Evolutionary conservation across 2,888 invertebrate species (phyloP).

Genomic region (Zele albiditarsus): DNA sequence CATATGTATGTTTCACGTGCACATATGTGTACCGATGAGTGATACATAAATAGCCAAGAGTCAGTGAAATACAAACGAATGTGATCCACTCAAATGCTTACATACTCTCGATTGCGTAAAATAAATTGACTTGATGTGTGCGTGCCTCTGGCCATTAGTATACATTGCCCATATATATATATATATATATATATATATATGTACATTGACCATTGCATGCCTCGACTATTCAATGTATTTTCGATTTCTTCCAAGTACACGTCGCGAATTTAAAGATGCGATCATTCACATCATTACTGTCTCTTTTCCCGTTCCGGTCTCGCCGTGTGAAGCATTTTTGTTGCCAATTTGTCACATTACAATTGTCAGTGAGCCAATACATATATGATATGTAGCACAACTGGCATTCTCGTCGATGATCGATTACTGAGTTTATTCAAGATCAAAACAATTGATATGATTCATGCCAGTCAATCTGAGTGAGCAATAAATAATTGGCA

Average conservation of each 20-base stretch:
- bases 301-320: conserved; percentile 2
- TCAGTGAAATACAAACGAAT: conserved; percentile 9
- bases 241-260: conserved; percentile 24
- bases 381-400: background rate
- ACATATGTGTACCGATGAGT: background rate
- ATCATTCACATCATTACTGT: conserved; percentile 4
- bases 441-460: too few relatives aligned
- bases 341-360: conserved; percentile 8
- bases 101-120: conserved; percentile 41
- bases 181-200: background rate
- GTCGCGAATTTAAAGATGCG: conserved; percentile 8
- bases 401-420: too few relatives aligned
- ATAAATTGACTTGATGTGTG: conserved; percentile 30
- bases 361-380: background rate
- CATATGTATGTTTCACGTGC: background rate
- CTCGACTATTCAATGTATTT: conserved; percentile 17
- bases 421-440: too few relatives aligned
- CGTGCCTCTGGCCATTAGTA: conserved; percentile 22
- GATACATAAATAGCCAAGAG: conserved; percentile 17
- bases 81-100: conserved; percentile 1
- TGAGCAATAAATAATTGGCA: too few relatives aligned
- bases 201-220: conserved; percentile 6
- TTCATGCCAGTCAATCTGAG: too few relatives aligned
- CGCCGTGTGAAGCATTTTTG: background rate
- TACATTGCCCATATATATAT: background rate